These are phyloP conservation scores for Lasioglossum malachurum DNA, from an alignment of 2,888 invertebrate genomes.

Conservation along the genomic window DNA sequence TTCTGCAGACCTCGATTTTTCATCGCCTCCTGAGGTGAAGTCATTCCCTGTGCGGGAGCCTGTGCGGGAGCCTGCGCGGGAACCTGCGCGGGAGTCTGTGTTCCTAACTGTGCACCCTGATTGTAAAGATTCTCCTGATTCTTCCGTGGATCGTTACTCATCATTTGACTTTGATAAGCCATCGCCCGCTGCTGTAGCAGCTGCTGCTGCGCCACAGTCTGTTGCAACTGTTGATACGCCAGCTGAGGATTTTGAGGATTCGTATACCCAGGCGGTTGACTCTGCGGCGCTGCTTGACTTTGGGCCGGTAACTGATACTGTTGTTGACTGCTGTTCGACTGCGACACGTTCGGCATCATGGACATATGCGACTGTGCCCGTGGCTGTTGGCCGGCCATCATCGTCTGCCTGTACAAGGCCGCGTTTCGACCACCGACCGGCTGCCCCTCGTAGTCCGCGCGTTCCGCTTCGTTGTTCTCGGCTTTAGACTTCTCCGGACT, in stretches of 20 bases:
- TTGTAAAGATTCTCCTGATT: slow-evolving; percentile 33
- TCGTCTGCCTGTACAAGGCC: slow-evolving; percentile 25
- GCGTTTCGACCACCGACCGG: slow-evolving; percentile 66
- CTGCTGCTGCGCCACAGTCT: slow-evolving; percentile 49
- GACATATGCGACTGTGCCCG: not conserved
- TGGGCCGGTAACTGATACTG: not conserved
- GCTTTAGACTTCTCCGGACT: not conserved
- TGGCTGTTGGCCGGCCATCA: slow-evolving; percentile 37
- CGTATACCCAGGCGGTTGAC: not conserved
- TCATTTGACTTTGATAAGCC: slow-evolving; percentile 49
- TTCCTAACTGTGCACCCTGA: slow-evolving; percentile 2
- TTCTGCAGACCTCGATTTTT: slow-evolving; percentile 20
- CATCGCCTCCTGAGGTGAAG: slow-evolving; percentile 69
- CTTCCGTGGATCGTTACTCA: slow-evolving; percentile 10
- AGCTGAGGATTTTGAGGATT: slow-evolving; percentile 49
- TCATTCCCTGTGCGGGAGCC: slow-evolving; percentile 59
- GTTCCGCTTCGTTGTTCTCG: not conserved
- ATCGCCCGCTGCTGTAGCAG: slow-evolving; percentile 61
- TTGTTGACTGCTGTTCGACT: not conserved
- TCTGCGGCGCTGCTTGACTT: not conserved
- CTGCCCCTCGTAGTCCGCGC: slow-evolving; percentile 56
- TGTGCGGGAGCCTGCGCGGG: not conserved
- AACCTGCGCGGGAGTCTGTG: not conserved
- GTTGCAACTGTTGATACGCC: slow-evolving; percentile 59
- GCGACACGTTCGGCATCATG: not conserved